Percentiles rank a stretch among this genome's conserved stretches.
phyloP scores from a whole-genome alignment of 2,888 invertebrate genomes.

The Melanostoma mellinum region DNA sequence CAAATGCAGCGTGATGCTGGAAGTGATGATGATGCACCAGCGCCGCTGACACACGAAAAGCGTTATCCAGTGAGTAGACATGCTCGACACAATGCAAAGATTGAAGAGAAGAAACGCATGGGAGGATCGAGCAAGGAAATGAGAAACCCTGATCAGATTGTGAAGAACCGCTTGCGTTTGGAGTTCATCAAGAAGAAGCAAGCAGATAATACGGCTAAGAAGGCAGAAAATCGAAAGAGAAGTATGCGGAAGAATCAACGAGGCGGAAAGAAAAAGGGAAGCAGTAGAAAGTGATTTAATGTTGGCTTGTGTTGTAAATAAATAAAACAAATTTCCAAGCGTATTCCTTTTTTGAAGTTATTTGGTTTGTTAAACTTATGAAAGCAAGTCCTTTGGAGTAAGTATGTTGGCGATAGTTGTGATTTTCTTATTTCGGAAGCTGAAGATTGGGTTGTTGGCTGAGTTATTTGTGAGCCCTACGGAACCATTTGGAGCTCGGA shows the following conservation, averaged over 20 bases:
- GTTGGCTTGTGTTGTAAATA: conserved; percentile 14
- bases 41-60: conserved; percentile 77
- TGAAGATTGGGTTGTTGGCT: no score
- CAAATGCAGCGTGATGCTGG: conserved; percentile 79
- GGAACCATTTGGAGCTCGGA: no score
- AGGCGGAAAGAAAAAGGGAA: conserved; percentile 46
- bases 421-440: no score
- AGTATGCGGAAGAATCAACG: conserved; percentile 79
- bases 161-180: conserved; percentile 86
- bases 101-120: conserved; percentile 84
- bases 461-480: no score
- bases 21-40: conserved; percentile 77
- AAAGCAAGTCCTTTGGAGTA: neutral
- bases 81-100: conserved; percentile 90
- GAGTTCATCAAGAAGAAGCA: conserved; percentile 86
- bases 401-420: no score
- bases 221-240: conserved; percentile 81
- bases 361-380: neutral
- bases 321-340: neutral
- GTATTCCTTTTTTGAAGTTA: neutral
- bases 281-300: conserved; percentile 18
- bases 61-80: conserved; percentile 86
- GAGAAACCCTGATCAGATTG: conserved; percentile 89
- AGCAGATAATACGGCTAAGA: conserved; percentile 81
- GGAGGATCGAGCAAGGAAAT: conserved; percentile 84